Base-by-base conservation (phyloP, 2,113 vertebrate genomes). In the Tauraco erythrolophus region DNA sequence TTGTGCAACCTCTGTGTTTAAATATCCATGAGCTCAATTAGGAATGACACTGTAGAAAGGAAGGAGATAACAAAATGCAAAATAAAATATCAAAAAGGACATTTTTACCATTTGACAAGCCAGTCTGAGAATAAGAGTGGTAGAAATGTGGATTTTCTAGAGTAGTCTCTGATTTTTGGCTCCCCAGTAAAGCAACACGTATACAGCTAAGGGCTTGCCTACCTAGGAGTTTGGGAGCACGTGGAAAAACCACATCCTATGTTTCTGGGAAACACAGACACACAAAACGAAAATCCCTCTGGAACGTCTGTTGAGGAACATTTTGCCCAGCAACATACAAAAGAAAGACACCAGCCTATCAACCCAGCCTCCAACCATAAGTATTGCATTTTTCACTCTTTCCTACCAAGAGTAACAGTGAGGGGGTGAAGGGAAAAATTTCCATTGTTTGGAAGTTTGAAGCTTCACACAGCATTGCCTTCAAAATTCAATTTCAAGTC, bases 401-500 rank as follows among this genome's bases (percentile, higher is more conserved):
- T 56, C 31, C 43, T 72, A 58, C n/a, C 15, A 48, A 79, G 68
- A 68, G 13, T 11, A 84, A 89, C 15, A 43, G 28, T 19, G 28
- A 50, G 18, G 12, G 54, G 7, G 8, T 8, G 48, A 39, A 88
- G 37, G 46, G 37, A 71, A 60, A 45, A 95, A 87, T 37, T 45
- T 68, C 54, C 37, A 2, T 45, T 0, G 3, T 78, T 50, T 48
- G n/a, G 50, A 56, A 81, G 15, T 48, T 24, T 72, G 35, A 94
- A 71, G 39, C 53, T 89, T 93, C 70, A 93, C 1, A 6, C 11
- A 68, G 30, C 30, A 78, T 3, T 75, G 51, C 33, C 51, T 70
- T 68, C 35, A 62, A 92, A 93, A 88, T 64, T 72, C 85, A 83
- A 41, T 54, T 87, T 92, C 39, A 93, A 83, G n/a, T 33, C 61